These are phyloP conservation scores for Chaenogobius annularis DNA, from an alignment of 2,113 vertebrate genomes.

Conservation along the genomic window DNA sequence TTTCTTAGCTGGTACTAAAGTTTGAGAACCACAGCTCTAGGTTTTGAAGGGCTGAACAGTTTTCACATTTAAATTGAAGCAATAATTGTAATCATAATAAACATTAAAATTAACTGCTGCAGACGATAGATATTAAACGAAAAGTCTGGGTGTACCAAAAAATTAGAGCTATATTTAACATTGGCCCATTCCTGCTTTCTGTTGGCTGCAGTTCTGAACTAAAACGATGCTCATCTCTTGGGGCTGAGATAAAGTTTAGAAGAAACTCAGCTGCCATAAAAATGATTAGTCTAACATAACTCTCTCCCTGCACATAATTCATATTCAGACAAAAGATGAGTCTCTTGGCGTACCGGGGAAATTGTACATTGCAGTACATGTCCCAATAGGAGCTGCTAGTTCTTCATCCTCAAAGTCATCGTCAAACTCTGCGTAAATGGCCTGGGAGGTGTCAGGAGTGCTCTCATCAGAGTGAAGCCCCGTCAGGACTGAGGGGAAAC, in stretches of 20 bases:
- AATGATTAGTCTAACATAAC: slow-evolving; percentile 10
- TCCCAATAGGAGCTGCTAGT: slow-evolving; percentile 78
- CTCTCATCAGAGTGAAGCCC: slow-evolving; percentile 79
- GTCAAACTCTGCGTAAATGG: slow-evolving; percentile 87
- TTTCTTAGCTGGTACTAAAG: too few species aligned
- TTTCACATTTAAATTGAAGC: not conserved
- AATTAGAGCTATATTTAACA: slow-evolving; percentile 1
- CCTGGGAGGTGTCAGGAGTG: slow-evolving; percentile 77
- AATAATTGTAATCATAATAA: not conserved
- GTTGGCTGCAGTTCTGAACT: not conserved
- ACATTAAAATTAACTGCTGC: not conserved
- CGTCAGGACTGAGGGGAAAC: slow-evolving; percentile 74
- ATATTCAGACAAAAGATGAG: not conserved
- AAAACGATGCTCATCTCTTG: slow-evolving; percentile 4
- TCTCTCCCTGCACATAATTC: not conserved
- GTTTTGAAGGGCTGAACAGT: too few species aligned
- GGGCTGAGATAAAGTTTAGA: slow-evolving; percentile 5
- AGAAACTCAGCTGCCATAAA: not conserved
- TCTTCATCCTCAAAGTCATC: slow-evolving; percentile 90
- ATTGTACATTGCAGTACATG: slow-evolving; percentile 87
- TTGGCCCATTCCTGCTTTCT: not conserved
- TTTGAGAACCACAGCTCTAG: too few species aligned
- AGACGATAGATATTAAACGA: not conserved
- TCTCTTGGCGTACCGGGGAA: slow-evolving; percentile 80
- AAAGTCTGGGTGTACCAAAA: not conserved